These are phyloP conservation scores for Columba livia DNA, from an alignment of 2,113 vertebrate species.

Conservation along the genomic window DNA sequence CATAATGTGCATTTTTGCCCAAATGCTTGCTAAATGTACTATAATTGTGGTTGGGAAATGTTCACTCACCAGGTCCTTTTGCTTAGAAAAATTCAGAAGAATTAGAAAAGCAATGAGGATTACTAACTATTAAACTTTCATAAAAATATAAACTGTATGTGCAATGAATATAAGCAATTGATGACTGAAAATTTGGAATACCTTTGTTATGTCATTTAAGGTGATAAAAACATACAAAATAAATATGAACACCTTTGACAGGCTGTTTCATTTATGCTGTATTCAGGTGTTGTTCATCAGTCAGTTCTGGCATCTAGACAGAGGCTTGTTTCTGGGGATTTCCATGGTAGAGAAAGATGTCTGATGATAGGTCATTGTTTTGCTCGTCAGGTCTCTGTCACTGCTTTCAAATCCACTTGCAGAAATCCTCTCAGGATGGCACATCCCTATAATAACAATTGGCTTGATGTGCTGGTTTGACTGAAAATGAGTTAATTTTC, in stretches of 20 bases:
- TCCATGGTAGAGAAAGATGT: neutral
- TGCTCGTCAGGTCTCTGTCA: neutral
- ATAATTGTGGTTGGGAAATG: neutral
- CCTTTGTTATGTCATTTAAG: neutral
- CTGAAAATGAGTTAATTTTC: no score
- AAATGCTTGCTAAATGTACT: neutral
- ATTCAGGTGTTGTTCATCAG: neutral
- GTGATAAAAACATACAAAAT: neutral
- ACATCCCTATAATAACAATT: conserved; percentile 28
- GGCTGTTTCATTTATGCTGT: neutral
- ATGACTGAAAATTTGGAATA: neutral
- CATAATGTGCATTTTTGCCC: neutral
- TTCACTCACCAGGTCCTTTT: conserved; percentile 1
- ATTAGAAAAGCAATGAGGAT: neutral
- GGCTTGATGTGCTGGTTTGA: neutral
- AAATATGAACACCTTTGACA: neutral
- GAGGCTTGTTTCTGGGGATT: neutral
- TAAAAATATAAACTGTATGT: neutral
- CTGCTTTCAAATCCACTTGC: conserved; percentile 29
- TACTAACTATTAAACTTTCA: conserved; percentile 32
- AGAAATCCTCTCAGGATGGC: neutral
- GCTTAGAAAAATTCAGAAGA: conserved; percentile 2
- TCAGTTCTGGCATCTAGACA: neutral
- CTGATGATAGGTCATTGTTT: conserved; percentile 31
- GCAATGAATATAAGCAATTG: neutral